Evolutionary conservation across 2,113 vertebrate species (phyloP).

Genomic region (Astatoreochromis straeleni): DNA sequence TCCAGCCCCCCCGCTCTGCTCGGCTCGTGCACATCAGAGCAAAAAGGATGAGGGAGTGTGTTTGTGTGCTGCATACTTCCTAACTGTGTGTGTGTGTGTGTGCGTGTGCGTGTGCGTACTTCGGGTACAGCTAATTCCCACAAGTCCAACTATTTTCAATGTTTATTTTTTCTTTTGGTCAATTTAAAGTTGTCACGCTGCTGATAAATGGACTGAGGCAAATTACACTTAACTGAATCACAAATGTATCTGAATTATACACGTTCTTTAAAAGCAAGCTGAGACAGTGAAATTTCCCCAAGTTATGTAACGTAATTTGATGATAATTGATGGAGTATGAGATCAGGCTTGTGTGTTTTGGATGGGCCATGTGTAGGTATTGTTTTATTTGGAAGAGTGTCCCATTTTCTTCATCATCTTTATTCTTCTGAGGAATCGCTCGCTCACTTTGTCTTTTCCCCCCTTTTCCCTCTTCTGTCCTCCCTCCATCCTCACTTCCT

Average conservation of each 20-base stretch:
- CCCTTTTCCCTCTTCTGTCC: not conserved
- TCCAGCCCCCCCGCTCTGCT: not conserved
- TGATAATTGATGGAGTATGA: not conserved
- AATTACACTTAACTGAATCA: constrained; percentile 30
- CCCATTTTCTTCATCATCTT: not conserved
- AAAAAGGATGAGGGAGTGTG: not conserved
- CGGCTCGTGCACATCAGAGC: constrained; percentile 2
- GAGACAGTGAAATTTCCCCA: not conserved
- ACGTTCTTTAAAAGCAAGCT: not conserved
- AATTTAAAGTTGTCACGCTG: not conserved
- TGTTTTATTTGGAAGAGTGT: constrained; percentile 17
- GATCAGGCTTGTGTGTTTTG: not conserved
- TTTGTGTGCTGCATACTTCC: constrained; percentile 32
- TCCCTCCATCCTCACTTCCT: not conserved
- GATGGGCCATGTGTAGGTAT: not conserved
- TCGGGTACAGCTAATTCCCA: not conserved
- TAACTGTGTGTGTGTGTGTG: not conserved
- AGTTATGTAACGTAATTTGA: not conserved
- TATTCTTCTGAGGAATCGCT: not conserved
- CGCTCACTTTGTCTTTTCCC: not conserved
- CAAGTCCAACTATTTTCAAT: not conserved
- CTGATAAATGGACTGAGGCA: constrained; percentile 1
- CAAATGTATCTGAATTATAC: not conserved
- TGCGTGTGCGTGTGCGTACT: not conserved
- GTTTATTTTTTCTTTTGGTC: constrained; percentile 6